Evolutionary conservation across 2,113 vertebrate species (phyloP).

Genomic region (Barnardius zonarius): DNA sequence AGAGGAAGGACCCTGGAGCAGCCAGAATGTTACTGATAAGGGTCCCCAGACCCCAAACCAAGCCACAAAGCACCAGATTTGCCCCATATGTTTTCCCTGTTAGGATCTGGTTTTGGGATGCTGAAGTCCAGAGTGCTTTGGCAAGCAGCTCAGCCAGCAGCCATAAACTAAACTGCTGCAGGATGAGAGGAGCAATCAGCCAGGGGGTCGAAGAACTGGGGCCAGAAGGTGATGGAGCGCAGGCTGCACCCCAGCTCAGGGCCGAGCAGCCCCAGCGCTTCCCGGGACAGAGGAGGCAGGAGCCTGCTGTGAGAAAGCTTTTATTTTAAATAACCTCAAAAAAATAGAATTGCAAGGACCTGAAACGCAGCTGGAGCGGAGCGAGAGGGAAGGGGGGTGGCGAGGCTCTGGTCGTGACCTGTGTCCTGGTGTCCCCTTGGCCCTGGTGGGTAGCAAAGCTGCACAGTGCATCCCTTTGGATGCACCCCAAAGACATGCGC

Average conservation of each 20-base stretch:
- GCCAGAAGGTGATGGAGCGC: neutral
- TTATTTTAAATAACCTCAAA: conserved; percentile 60
- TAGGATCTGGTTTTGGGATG: neutral
- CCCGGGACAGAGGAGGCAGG: neutral
- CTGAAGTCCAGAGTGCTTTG: neutral
- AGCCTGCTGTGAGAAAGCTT: neutral
- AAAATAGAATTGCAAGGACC: conserved; percentile 39
- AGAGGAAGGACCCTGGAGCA: neutral
- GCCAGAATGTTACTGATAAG: neutral
- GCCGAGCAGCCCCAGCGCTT: neutral
- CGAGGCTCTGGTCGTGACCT: neutral
- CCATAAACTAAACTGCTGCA: neutral
- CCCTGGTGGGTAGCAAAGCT: neutral
- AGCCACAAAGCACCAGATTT: neutral
- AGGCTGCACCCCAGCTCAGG: neutral
- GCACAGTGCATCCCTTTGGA: neutral
- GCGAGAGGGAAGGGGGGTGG: neutral
- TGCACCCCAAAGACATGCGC: neutral
- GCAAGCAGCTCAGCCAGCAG: neutral
- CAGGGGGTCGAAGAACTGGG: rapidly evolving
- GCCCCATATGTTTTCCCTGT: neutral
- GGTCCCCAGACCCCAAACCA: neutral
- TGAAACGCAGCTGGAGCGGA: neutral
- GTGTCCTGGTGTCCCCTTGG: neutral
- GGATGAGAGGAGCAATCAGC: neutral